These are phyloP conservation scores for Oophaga pumilio DNA, from an alignment of 2,113 vertebrate genomes.

Conservation along the genomic window DNA sequence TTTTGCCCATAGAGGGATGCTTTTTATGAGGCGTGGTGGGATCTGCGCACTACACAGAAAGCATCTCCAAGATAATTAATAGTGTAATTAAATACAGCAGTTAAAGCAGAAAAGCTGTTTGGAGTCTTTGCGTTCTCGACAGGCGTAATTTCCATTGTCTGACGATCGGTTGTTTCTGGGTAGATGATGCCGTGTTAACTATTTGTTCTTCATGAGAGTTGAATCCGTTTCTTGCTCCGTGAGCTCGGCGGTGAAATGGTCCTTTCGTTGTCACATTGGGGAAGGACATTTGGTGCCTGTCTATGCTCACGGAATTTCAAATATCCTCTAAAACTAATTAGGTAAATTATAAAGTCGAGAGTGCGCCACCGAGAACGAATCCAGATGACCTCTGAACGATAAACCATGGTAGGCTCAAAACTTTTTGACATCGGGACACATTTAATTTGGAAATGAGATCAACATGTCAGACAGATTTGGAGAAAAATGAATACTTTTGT, in stretches of 20 bases:
- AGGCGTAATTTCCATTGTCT: constrained; percentile 43
- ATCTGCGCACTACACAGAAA: constrained; percentile 30
- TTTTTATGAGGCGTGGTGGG: constrained; percentile 51
- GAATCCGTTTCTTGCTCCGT: neutral
- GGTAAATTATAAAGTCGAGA: constrained; percentile 13
- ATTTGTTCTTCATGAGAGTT: neutral
- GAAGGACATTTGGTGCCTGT: neutral
- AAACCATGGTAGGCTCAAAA: neutral
- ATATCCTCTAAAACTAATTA: constrained; percentile 12
- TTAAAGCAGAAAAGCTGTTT: constrained; percentile 47
- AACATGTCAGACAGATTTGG: neutral
- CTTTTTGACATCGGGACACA: neutral
- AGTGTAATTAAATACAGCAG: constrained; percentile 57
- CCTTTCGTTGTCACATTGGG: neutral
- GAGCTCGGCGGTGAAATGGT: neutral
- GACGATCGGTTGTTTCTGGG: neutral
- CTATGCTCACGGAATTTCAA: neutral
- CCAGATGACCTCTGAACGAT: neutral
- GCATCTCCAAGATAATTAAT: constrained; percentile 54
- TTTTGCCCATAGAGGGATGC: constrained; percentile 19
- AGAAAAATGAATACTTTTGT: neutral
- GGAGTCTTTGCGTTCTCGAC: constrained; percentile 22
- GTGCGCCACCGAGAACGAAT: neutral
- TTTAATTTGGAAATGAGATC: neutral
- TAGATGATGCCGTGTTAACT: constrained; percentile 10